Evolutionary conservation across 2,888 invertebrate genomes (phyloP).

Genomic region (Himalopsyche kuldschensis): DNA sequence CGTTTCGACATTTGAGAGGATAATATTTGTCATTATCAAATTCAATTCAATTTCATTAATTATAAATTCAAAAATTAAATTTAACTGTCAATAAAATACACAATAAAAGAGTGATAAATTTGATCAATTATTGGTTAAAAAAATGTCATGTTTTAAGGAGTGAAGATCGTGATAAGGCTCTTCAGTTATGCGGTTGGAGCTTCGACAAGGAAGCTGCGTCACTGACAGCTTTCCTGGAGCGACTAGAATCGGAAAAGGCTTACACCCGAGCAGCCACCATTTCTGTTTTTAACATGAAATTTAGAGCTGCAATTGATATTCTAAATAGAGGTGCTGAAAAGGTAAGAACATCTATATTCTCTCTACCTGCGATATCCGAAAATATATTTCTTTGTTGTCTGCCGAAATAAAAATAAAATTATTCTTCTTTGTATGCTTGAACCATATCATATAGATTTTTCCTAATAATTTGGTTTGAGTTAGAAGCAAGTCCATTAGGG

Average conservation of each 20-base stretch:
- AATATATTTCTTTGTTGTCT: too few relatives aligned
- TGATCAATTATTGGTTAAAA: neutral
- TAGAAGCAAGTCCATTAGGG: too few relatives aligned
- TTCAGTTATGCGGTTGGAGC: slow-evolving; percentile 89
- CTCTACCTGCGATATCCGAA: too few relatives aligned
- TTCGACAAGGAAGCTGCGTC: slow-evolving; percentile 70
- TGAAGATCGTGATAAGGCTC: slow-evolving; percentile 75
- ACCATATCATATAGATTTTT: too few relatives aligned
- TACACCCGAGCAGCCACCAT: slow-evolving; percentile 87
- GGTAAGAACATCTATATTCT: slow-evolving; percentile 12
- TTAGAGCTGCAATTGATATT: slow-evolving; percentile 83
- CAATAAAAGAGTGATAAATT: too few relatives aligned
- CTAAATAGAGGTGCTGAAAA: slow-evolving; percentile 71
- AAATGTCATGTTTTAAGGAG: slow-evolving; percentile 53
- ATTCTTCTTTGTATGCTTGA: too few relatives aligned
- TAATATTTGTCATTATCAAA: too few relatives aligned
- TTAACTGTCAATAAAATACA: neutral
- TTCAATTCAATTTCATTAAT: too few relatives aligned
- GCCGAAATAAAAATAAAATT: too few relatives aligned
- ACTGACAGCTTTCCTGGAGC: slow-evolving; percentile 62
- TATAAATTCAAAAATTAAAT: too few relatives aligned
- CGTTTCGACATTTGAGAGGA: too few relatives aligned
- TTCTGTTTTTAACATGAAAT: slow-evolving; percentile 85
- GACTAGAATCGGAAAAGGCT: slow-evolving; percentile 72
- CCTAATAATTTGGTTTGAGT: too few relatives aligned